Evolutionary conservation across 2,797 vertebrate species (phyloP).

Genomic region (Takifugu ocellatus): DNA sequence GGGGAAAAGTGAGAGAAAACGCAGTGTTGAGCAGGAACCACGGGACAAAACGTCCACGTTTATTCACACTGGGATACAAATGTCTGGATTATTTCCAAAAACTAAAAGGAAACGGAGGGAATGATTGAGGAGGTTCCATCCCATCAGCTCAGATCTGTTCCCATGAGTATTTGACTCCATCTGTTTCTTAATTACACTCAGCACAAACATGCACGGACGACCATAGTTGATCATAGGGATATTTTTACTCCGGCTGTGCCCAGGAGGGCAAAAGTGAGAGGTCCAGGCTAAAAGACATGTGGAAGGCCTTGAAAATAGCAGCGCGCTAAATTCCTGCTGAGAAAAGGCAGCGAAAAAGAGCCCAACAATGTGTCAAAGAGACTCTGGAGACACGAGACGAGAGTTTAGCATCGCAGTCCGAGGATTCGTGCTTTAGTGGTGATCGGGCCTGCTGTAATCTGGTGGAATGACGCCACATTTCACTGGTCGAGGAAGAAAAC

Average conservation of each 20-base stretch:
- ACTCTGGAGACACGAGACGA: not conserved
- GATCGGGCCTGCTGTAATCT: no score
- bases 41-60: slow-evolving; percentile 20
- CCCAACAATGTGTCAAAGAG: no score
- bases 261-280: slow-evolving; percentile 32
- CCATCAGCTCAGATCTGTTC: slow-evolving; percentile 35
- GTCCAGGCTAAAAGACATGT: not conserved
- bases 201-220: slow-evolving; percentile 14
- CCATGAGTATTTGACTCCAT: slow-evolving; percentile 44
- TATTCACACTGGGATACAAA: slow-evolving; percentile 28
- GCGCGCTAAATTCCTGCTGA: slow-evolving; percentile 18
- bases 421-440: no score
- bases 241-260: slow-evolving; percentile 29
- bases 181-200: slow-evolving; percentile 42
- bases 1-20: not conserved
- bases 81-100: slow-evolving; percentile 41
- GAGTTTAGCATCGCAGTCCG: not conserved
- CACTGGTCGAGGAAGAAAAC: not conserved
- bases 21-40: not conserved
- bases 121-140: slow-evolving; percentile 41
- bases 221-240: slow-evolving; percentile 21
- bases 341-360: no score
- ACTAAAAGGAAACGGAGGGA: slow-evolving; percentile 44
- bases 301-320: not conserved
- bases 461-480: no score